phyloP scores from a whole-genome alignment of 2,797 vertebrate species.

The Falco naumanni region DNA sequence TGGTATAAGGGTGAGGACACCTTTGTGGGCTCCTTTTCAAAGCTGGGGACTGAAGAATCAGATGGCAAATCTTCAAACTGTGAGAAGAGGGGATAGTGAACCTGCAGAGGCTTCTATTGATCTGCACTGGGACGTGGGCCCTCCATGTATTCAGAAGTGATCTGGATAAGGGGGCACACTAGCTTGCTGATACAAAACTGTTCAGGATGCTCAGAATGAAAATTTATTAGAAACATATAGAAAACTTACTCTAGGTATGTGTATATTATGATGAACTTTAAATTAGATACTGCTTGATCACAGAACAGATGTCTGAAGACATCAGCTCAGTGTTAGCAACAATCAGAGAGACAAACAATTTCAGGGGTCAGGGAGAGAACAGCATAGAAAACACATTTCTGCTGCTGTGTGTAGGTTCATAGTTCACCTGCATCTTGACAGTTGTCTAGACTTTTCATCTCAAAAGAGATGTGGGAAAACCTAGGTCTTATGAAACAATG shows the following conservation, averaged over 20 bases:
- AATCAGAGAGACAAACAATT: not conserved
- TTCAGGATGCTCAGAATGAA: not conserved
- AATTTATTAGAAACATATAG: not conserved
- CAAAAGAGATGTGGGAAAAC: not conserved
- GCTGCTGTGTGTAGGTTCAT: not conserved
- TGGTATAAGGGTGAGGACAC: fast-evolving
- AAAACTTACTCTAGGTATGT: not conserved
- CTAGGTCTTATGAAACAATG: not conserved
- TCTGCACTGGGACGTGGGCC: not conserved
- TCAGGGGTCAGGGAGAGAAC: not conserved
- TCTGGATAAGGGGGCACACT: not conserved
- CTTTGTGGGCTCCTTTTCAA: not conserved
- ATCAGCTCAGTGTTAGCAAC: not conserved
- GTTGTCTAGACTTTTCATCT: not conserved
- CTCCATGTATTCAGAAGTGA: not conserved
- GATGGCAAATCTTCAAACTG: not conserved
- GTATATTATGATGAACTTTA: fast-evolving
- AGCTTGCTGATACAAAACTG: not conserved
- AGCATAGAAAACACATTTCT: not conserved
- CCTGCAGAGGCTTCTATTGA: not conserved
- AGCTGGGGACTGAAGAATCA: not conserved
- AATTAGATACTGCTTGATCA: not conserved
- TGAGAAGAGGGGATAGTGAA: not conserved
- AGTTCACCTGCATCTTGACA: not conserved
- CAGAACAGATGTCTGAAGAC: not conserved